phyloP scores from a whole-genome alignment of 2,888 invertebrate species.

The Lasioglossum marginatum region DNA sequence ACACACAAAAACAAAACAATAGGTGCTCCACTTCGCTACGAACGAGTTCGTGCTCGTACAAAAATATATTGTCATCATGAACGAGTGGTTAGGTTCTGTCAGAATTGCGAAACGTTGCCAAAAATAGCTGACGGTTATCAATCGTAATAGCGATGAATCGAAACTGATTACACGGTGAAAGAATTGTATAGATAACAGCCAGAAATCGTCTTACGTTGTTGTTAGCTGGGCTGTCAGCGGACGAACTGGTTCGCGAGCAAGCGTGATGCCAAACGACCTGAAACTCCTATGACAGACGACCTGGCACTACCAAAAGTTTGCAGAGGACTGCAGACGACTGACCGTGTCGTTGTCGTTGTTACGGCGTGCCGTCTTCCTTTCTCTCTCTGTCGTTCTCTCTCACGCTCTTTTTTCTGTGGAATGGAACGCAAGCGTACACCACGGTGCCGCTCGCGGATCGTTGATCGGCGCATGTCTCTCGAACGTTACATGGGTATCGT shows the following conservation, averaged over 20 bases:
- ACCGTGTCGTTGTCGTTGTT: constrained; percentile 35
- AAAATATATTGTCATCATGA: background rate
- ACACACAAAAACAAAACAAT: background rate
- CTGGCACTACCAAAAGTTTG: constrained; percentile 47
- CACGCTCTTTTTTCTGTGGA: background rate
- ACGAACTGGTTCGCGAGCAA: background rate
- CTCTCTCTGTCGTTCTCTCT: constrained; percentile 14
- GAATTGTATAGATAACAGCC: background rate
- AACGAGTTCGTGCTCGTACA: background rate
- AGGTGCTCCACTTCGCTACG: no score
- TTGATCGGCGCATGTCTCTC: constrained; percentile 29
- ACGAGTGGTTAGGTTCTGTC: background rate
- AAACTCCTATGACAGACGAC: background rate
- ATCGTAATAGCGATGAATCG: background rate
- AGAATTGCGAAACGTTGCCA: background rate
- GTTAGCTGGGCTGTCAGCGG: background rate
- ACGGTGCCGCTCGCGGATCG: constrained; percentile 18
- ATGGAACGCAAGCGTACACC: constrained; percentile 50
- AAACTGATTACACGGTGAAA: background rate
- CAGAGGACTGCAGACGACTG: constrained; percentile 41
- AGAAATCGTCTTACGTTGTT: constrained; percentile 30
- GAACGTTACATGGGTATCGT: background rate
- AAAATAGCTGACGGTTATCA: background rate
- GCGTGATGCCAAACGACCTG: background rate
- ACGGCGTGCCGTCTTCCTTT: constrained; percentile 32